These are phyloP conservation scores for Sylvia borin DNA, from an alignment of 2,797 vertebrate species.

Conservation along the genomic window DNA sequence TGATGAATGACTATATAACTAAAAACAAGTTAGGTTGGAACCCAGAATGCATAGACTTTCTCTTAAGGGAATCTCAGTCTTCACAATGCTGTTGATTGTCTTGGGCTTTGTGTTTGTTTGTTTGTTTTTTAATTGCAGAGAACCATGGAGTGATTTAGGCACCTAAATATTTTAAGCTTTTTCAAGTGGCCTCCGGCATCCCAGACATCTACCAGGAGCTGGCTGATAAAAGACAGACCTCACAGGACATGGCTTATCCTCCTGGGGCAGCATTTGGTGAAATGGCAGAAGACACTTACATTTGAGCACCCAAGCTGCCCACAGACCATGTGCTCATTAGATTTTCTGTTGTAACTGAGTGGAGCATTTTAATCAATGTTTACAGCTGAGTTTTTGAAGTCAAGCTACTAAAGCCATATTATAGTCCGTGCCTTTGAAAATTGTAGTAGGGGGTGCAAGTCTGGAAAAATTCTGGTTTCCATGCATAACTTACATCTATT, in stretches of 20 bases:
- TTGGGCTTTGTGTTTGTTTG: background rate
- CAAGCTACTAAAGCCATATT: background rate
- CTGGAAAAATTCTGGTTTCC: background rate
- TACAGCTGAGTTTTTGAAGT: background rate
- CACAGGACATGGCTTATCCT: background rate
- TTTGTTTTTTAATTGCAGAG: background rate
- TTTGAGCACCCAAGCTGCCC: background rate
- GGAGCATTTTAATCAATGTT: background rate
- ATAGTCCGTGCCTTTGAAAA: background rate
- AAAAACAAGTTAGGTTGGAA: background rate
- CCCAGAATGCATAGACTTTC: background rate
- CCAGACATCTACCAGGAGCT: background rate
- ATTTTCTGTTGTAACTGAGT: background rate
- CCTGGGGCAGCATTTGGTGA: background rate
- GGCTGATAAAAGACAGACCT: background rate
- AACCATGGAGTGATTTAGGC: background rate
- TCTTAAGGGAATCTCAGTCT: background rate
- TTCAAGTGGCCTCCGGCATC: background rate
- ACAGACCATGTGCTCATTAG: accelerated
- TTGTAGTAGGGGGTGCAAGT: background rate
- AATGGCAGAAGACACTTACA: background rate
- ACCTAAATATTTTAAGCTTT: background rate
- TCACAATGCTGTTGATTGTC: background rate
- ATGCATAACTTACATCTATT: background rate
- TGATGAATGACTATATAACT: background rate